These are phyloP conservation scores for Pristionchus arcanus DNA, from an alignment of 2,888 invertebrate species.

Conservation along the genomic window DNA sequence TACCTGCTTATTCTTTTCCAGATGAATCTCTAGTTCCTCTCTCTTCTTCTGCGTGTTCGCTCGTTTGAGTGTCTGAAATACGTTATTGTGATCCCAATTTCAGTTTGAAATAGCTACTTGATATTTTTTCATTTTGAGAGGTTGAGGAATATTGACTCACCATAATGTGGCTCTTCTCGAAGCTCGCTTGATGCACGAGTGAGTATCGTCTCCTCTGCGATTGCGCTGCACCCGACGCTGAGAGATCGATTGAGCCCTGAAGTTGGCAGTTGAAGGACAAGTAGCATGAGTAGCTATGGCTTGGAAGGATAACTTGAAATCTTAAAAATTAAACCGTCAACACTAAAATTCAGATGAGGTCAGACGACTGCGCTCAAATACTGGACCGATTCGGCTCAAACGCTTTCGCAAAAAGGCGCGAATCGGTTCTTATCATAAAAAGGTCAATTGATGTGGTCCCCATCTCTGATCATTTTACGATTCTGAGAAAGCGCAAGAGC, in stretches of 20 bases:
- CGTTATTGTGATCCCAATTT: background rate
- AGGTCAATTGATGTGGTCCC: background rate
- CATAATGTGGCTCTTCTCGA: slow-evolving; percentile 61
- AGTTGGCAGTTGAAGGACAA: background rate
- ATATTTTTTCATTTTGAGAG: too few species aligned
- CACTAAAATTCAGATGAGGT: background rate
- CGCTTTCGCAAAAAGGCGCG: background rate
- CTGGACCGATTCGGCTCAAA: background rate
- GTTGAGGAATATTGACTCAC: background rate
- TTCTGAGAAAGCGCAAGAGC: background rate
- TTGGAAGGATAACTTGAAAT: background rate
- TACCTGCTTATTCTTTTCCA: slow-evolving; percentile 66
- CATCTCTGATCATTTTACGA: background rate
- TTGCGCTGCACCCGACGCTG: slow-evolving; percentile 14
- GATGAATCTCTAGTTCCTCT: slow-evolving; percentile 67
- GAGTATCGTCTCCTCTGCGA: slow-evolving; percentile 37
- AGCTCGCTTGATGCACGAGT: slow-evolving; percentile 61
- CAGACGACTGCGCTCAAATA: background rate
- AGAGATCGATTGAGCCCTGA: slow-evolving; percentile 47
- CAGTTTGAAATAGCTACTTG: too few species aligned
- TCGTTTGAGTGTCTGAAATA: slow-evolving; percentile 64
- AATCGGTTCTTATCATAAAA: background rate
- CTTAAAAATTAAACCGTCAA: too few species aligned
- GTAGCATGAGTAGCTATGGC: background rate
- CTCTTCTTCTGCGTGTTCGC: slow-evolving; percentile 72